Conservation (phyloP, 2,888 invertebrate species). For the Oscheius myriophilus region DNA sequence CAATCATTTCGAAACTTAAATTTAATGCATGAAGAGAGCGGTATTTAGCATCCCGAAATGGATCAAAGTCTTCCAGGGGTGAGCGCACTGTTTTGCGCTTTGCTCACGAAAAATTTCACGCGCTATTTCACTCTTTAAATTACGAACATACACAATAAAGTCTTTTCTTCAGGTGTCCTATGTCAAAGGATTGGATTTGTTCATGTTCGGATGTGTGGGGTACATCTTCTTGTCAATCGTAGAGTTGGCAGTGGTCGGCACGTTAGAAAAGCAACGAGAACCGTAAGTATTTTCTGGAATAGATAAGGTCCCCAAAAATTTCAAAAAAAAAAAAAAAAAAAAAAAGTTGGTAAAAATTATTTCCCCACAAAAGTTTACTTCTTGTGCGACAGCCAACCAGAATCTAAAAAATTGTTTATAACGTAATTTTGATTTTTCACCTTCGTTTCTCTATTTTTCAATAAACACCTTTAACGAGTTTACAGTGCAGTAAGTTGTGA, state of each 20-base stretch:
- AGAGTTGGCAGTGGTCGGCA: slow-evolving; percentile 52
- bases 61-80: slow-evolving; percentile 32
- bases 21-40: too few relatives aligned
- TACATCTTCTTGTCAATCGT: slow-evolving; percentile 68
- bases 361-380: too few relatives aligned
- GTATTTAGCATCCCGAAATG: slow-evolving; percentile 24
- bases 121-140: background rate
- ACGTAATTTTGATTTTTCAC: too few relatives aligned
- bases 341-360: background rate
- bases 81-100: slow-evolving; percentile 10
- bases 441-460: too few relatives aligned
- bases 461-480: too few relatives aligned
- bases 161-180: slow-evolving; percentile 60
- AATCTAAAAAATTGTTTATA: too few relatives aligned
- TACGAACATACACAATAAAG: too few relatives aligned
- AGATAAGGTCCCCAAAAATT: too few relatives aligned
- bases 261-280: slow-evolving; percentile 35
- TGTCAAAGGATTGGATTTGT: slow-evolving; percentile 68
- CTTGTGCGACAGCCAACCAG: too few relatives aligned
- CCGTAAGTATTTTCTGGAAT: slow-evolving; percentile 1
- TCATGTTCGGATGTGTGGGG: slow-evolving; percentile 68
- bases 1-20: too few relatives aligned
- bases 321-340: background rate
- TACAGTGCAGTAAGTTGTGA: too few relatives aligned
- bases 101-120: slow-evolving; percentile 12